Conservation (phyloP, 2,113 vertebrate genomes). For the Lophura nycthemera region DNA sequence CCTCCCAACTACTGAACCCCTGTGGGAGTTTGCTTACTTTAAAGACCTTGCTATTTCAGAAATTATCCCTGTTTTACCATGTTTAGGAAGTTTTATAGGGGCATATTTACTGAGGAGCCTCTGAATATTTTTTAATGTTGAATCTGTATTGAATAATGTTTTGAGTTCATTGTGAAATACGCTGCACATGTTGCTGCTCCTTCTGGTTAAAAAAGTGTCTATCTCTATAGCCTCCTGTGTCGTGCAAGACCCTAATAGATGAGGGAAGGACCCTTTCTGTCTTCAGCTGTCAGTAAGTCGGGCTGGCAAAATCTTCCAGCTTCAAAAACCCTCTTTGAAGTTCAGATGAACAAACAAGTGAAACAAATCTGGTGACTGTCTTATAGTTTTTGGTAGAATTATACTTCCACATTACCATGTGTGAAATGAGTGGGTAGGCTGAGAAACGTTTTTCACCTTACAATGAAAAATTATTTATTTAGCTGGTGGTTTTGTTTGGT, state of each 20-base stretch:
- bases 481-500: slow-evolving; percentile 4
- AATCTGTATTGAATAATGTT: neutral
- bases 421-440: slow-evolving; percentile 22
- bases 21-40: slow-evolving; percentile 5
- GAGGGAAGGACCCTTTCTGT: neutral
- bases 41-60: neutral
- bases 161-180: neutral
- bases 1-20: neutral
- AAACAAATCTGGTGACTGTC: slow-evolving; percentile 5
- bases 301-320: neutral
- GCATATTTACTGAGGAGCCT: neutral
- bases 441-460: neutral
- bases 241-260: neutral
- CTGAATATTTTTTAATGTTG: neutral
- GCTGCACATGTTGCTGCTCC: neutral
- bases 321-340: slow-evolving; percentile 16
- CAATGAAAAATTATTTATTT: neutral
- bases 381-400: slow-evolving; percentile 16
- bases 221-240: rapidly evolving
- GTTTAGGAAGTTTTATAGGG: neutral
- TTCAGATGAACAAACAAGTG: neutral
- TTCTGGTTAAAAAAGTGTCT: neutral
- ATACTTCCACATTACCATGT: neutral
- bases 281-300: neutral
- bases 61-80: neutral